Evolutionary conservation across 2,888 invertebrate species (phyloP), one percentile per base, ranked within the genome.

Genomic region (Geotrupes spiniger): DNA sequence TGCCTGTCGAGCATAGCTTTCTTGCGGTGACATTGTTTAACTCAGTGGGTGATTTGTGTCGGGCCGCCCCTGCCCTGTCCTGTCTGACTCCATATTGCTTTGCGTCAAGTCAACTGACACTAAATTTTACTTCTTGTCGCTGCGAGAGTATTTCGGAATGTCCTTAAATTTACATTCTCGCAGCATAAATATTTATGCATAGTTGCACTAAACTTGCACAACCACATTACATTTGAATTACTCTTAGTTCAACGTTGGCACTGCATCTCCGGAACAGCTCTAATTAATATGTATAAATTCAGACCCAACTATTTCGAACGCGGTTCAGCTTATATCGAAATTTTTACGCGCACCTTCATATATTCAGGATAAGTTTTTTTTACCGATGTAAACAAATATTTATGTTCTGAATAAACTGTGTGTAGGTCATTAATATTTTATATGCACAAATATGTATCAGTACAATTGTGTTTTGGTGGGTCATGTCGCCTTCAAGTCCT

Each of bases 11-110:
- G 51, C 43, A 49, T 39, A 52, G 56, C 60, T 57, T 61, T 63
- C 63, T 63, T 67, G 68, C 64, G 66, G 67, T 66, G 68, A 67
- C 68, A 66, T 66, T 65, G 64, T 64, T 65, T 62, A 62, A 62
- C 61, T 62, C 62, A 59, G 61, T 54, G 63, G 65, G 64, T 68
- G 68, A 68, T 68, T 69, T 69, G 67, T 68, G 66, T 65, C 59
- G 61, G 60, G 61, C 63, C 65, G 65, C 65, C 65, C 58, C 63
- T 63, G 63, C 63, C 57, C 63, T 65, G 66, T 65, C 65, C 62
- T 60, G 62, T 63, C 63, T 63, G 61, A 64, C 63, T 63, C 64
- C 62, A 63, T 65, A 64, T 63, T 63, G 63, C 63, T 59, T 63
- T 60, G 51, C 58, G 61, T 65, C 62, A 61, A 56, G 58, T 53